Evolutionary conservation across 2,888 invertebrate species (phyloP).

Genomic region (Archips xylosteana): DNA sequence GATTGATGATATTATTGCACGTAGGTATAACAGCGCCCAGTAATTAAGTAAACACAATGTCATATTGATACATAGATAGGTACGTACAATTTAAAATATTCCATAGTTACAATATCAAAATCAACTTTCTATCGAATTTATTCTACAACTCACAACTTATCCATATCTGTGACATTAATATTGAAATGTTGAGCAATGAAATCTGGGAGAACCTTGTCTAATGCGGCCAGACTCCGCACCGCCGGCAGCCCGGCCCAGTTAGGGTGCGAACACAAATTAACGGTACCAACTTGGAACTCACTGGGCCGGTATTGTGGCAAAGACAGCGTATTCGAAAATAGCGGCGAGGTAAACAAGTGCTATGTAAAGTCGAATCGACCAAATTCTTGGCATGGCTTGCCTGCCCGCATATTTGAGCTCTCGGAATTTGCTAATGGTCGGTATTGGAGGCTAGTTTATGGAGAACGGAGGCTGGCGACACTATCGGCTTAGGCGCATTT

Average conservation of each 20-base stretch:
- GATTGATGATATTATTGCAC: background rate
- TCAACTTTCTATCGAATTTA: background rate
- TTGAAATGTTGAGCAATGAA: background rate
- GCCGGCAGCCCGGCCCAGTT: conserved; percentile 36
- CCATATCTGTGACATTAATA: background rate
- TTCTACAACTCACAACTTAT: background rate
- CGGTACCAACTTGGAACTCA: conserved; percentile 47
- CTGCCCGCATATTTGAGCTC: conserved; percentile 67
- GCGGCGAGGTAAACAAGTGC: conserved; percentile 78
- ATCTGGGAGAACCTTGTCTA: conserved; percentile 1
- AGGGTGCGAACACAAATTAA: conserved; percentile 54
- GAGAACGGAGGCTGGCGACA: conserved; percentile 51
- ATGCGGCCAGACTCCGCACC: conserved; percentile 12
- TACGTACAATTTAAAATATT: background rate
- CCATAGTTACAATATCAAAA: background rate
- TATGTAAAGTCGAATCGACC: conserved; percentile 70
- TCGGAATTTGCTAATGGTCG: conserved; percentile 63
- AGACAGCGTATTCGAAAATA: conserved; percentile 61
- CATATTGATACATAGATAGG: background rate
- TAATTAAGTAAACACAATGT: background rate
- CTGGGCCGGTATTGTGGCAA: conserved; percentile 46
- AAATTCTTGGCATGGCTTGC: conserved; percentile 77
- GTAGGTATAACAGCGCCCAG: background rate
- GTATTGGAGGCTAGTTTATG: conserved; percentile 53
- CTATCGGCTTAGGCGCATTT: conserved; percentile 38